Base-by-base conservation (phyloP, 1,140 invertebrate genomes). In the Drosophila persimilis region DNA sequence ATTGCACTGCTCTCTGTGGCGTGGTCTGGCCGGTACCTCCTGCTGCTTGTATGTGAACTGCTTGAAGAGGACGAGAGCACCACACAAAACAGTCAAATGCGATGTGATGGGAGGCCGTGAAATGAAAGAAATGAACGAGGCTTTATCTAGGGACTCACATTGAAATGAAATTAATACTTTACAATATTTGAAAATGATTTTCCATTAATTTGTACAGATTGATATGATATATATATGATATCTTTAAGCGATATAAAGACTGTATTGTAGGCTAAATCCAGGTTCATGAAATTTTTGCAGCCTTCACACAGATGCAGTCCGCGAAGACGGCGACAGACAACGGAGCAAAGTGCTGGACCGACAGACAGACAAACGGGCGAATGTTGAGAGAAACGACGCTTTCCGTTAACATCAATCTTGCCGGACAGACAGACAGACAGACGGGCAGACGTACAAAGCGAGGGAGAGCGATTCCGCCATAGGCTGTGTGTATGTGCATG, bases 361-460 rank as follows among this genome's bases (percentile, higher is more conserved):
- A 60, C 5, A 4, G 29, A 41, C 26, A 51, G 3, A 29, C 51
- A 8, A 44, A 39, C 5, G 11, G 50, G 60, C 24, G 29, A 31
- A 54, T 15, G 71, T 55, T 52, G 57, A 73, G 67, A 81, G 77
- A 74, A 86, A 86, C 81, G 81, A 89, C 73, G 80, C 75, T 91
- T 91, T 89, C 90, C 90, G 90, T 91, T 90, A 90, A 88, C 90
- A 91, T 91, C 86, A 91, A 91, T 91, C 90, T 90, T 90, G 58
- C 75, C 74, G 85, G 72, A 64, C 84, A 61, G 56, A 51, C 44
- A 17, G 15, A 22, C 6, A 51, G 15, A 58, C 39, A 29, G 73
- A 24, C 71, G 58, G 43, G 46, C 24, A 66, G 67, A 43, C 24
- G 24, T n/a, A 20, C 24, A 44, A 48, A 70, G 54, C 11, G 66